Evolutionary conservation across 2,113 vertebrate species (phyloP), one percentile per base, ranked within the genome.

Genomic region (Calidris pugnax): DNA sequence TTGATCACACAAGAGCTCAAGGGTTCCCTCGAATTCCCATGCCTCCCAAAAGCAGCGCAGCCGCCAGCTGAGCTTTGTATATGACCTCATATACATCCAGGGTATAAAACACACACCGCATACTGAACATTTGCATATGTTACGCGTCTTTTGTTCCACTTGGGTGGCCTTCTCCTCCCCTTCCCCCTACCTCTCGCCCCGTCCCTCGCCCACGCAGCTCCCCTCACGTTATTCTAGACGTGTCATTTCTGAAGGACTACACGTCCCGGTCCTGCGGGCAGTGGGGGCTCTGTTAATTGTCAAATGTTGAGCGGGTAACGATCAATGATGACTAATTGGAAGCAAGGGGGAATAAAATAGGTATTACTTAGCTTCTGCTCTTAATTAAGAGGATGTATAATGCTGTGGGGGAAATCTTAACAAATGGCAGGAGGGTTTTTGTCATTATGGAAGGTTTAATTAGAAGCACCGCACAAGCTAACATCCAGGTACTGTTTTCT

Each of bases 321-420:
- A 98, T 98, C 97, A 97, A 93, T 97, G 96, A 82, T 83, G 93
- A 92, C 91, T 98, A 98, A 98, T 97, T 97, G 96, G 98, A 97
- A 57, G 87, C 95, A 96, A 96, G 92, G 88, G 91, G 90, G 94
- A 96, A 97, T 96, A 95, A 97, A 97, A 95, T 63, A 95, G 90
- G 95, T 96, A 95, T 97, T 97, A 95, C 85, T 97, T 94, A 76
- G 86, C 90, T 95, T 83, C 95, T 96, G 97, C 96, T 98, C 96
- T 98, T 98, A 98, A 98, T 98, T 98, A 97, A 97, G 59, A 62
- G 39, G 85, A 95, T 78, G 62, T 67, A 51, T 83, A 97, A 95
- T 93, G 78, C 96, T 97, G 59, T 94, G 84, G 96, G 98, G 96
- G 87, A 94, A 98, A 94, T 85, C 90, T 79, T 95, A 97, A 93